These are phyloP conservation scores for Ictalurus punctatus DNA, from an alignment of 2,113 vertebrate species.

Conservation along the genomic window DNA sequence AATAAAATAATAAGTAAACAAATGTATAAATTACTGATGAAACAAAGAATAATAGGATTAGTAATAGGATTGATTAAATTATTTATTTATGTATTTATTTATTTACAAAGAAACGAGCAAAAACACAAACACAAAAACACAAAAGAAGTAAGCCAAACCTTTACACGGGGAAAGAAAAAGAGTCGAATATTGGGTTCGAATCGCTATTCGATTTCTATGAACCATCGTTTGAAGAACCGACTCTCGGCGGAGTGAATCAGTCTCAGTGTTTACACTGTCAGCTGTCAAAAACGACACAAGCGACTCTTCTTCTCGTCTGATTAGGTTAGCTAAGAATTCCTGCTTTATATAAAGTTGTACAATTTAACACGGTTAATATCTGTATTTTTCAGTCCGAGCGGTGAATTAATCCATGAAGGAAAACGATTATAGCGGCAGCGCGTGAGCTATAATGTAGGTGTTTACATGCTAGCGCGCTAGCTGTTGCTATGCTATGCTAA, in stretches of 20 bases:
- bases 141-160: background rate
- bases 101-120: background rate
- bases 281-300: slow-evolving; percentile 16
- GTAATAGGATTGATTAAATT: background rate
- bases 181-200: background rate
- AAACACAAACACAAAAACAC: background rate
- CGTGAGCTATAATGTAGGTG: background rate
- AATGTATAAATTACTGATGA: background rate
- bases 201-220: background rate
- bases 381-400: background rate
- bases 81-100: too few species aligned
- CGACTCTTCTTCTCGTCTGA: slow-evolving; percentile 31
- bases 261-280: slow-evolving; percentile 48
- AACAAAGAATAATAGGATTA: background rate
- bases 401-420: too few species aligned
- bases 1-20: background rate
- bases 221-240: slow-evolving; percentile 28
- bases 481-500: background rate
- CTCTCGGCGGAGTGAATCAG: slow-evolving; percentile 25
- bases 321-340: slow-evolving; percentile 38
- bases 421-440: background rate
- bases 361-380: background rate
- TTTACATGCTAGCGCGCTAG: background rate
- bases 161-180: too few species aligned
- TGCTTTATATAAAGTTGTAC: background rate